These are phyloP conservation scores for Geothlypis trichas DNA, from an alignment of 2,113 vertebrate genomes.

Conservation along the genomic window DNA sequence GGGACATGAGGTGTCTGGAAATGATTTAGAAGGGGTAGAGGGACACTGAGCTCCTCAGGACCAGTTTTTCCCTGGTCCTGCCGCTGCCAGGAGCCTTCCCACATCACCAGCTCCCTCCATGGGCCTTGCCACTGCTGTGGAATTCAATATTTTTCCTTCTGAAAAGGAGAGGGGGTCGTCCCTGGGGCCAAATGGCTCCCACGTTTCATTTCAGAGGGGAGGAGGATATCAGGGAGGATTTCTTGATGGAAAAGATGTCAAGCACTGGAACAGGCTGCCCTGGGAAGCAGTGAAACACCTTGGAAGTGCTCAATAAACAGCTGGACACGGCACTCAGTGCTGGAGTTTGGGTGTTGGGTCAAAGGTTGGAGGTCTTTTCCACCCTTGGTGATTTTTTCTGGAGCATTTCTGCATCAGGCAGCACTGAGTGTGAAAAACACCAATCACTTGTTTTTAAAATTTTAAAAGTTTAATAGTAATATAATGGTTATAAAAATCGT, in stretches of 20 bases:
- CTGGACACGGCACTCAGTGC: not conserved
- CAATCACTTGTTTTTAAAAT: too few species aligned
- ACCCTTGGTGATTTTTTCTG: not conserved
- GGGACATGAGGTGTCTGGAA: not conserved
- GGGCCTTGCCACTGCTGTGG: not conserved
- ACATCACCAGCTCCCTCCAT: accelerated
- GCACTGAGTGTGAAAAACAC: not conserved
- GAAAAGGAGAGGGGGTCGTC: not conserved
- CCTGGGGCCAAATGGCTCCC: not conserved
- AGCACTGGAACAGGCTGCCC: not conserved
- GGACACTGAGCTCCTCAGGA: not conserved
- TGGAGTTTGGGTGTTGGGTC: not conserved
- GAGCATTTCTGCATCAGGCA: not conserved
- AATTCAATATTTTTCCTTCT: not conserved
- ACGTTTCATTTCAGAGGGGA: not conserved
- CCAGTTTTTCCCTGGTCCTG: not conserved
- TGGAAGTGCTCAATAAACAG: not conserved
- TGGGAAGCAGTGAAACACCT: not conserved
- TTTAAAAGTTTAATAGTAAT: too few species aligned
- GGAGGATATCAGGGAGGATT: not conserved
- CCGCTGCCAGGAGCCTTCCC: not conserved
- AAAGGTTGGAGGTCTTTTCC: not conserved
- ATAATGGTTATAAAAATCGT: too few species aligned
- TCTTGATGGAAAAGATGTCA: not conserved
- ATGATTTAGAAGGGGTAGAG: not conserved